phyloP scores from a whole-genome alignment of 2,113 vertebrate genomes.

The Megalops atlanticus region DNA sequence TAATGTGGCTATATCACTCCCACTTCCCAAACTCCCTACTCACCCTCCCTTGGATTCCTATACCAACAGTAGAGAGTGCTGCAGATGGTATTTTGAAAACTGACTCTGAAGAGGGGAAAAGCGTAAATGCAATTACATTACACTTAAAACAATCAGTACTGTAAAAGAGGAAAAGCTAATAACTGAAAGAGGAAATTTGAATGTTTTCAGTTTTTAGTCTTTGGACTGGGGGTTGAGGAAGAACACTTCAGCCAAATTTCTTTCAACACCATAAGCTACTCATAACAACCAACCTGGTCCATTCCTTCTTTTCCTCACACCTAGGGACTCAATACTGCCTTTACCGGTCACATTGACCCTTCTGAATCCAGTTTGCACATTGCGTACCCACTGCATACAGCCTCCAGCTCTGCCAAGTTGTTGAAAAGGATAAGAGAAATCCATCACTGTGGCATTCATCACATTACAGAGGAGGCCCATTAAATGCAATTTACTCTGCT shows the following conservation, averaged over 20 bases:
- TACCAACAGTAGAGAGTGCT: background rate
- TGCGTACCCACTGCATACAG: slow-evolving; percentile 19
- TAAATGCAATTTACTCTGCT: slow-evolving; percentile 55
- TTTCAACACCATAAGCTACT: background rate
- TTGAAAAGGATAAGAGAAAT: slow-evolving; percentile 29
- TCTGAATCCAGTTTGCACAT: slow-evolving; percentile 35
- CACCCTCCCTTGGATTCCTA: background rate
- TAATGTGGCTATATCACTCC: slow-evolving; percentile 2
- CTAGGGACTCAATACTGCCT: slow-evolving; percentile 22
- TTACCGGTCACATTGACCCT: slow-evolving; percentile 49
- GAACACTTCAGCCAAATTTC: background rate
- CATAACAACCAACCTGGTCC: background rate
- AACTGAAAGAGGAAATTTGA: background rate
- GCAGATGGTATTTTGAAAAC: too few relatives aligned
- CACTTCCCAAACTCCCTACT: background rate
- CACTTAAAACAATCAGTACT: background rate
- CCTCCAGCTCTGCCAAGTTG: slow-evolving; percentile 44
- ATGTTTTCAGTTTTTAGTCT: background rate
- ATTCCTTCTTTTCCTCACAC: background rate
- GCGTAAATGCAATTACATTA: too few relatives aligned
- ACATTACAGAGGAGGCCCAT: slow-evolving; percentile 33
- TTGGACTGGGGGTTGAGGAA: background rate
- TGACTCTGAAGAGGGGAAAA: too few relatives aligned
- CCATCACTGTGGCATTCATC: background rate
- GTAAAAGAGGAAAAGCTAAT: background rate